Evolutionary conservation across 2,797 vertebrate genomes (phyloP).

Genomic region (Chlorospingus flavigularis): DNA sequence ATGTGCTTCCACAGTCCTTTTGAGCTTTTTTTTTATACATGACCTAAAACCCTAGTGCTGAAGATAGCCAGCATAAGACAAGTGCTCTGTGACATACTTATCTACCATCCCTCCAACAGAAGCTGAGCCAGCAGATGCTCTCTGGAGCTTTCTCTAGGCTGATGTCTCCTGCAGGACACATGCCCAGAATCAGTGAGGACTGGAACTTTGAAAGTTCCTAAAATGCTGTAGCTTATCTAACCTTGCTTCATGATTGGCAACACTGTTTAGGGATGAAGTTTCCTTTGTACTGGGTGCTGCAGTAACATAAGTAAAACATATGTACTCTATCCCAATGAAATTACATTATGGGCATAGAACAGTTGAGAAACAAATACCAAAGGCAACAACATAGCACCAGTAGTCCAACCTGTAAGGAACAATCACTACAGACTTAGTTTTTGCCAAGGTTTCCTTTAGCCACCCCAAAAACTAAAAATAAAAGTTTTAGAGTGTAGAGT

Average conservation of each 20-base stretch:
- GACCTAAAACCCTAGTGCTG: background rate
- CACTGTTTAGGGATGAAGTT: background rate
- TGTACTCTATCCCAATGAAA: background rate
- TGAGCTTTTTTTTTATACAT: background rate
- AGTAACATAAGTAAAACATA: background rate
- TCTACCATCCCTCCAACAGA: background rate
- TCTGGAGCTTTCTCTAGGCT: background rate
- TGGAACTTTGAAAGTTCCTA: background rate
- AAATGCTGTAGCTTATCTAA: background rate
- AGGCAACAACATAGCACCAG: background rate
- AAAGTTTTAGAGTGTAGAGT: background rate
- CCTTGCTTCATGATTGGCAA: background rate
- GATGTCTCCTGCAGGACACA: background rate
- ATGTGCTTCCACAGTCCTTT: background rate
- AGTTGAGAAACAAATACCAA: background rate
- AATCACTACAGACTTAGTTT: background rate
- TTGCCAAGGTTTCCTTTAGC: background rate
- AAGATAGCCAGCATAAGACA: background rate
- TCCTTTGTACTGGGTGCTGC: fast-evolving
- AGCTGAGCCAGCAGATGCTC: background rate
- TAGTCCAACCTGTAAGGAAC: background rate
- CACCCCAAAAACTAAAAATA: background rate
- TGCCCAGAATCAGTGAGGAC: background rate
- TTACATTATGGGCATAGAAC: background rate
- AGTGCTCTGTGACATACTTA: background rate